Percentiles rank a stretch among this genome's conserved stretches.
Evolutionary conservation across 1,140 invertebrate species (phyloP).

Genomic region (Gonatopus flavifemur): DNA sequence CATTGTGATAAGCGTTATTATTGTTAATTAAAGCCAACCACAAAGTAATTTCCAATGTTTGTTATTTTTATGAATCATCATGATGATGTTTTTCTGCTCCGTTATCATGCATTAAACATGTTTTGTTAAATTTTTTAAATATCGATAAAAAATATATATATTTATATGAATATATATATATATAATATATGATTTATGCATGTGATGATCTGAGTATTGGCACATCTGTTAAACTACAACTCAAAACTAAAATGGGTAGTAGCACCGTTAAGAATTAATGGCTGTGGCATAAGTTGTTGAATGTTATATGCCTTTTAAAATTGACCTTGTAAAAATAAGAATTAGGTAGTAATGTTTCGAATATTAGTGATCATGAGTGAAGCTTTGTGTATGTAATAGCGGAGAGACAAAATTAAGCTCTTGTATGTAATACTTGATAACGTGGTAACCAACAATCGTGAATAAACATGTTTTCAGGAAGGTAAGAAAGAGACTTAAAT

Average conservation of each 20-base stretch:
- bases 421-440: slow-evolving; percentile 12
- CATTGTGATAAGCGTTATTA: slow-evolving; percentile 14
- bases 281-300: slow-evolving; percentile 9
- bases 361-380: no score
- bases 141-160: not conserved
- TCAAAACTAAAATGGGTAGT: slow-evolving; percentile 13
- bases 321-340: no score
- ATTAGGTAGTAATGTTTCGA: no score
- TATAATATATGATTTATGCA: slow-evolving; percentile 4
- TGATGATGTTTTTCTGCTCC: not conserved
- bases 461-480: no score
- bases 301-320: no score
- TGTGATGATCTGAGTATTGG: slow-evolving; percentile 23
- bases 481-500: no score
- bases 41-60: not conserved
- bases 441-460: slow-evolving; percentile 17
- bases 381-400: no score
- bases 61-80: not conserved
- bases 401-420: slow-evolving; percentile 9
- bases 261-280: slow-evolving; percentile 25
- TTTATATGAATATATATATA: slow-evolving; percentile 1
- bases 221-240: slow-evolving; percentile 18
- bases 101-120: not conserved
- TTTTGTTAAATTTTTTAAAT: not conserved
- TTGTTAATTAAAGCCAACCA: slow-evolving; percentile 11